Conservation (phyloP, 2,113 vertebrate genomes). For the Myxocyprinus asiaticus region DNA sequence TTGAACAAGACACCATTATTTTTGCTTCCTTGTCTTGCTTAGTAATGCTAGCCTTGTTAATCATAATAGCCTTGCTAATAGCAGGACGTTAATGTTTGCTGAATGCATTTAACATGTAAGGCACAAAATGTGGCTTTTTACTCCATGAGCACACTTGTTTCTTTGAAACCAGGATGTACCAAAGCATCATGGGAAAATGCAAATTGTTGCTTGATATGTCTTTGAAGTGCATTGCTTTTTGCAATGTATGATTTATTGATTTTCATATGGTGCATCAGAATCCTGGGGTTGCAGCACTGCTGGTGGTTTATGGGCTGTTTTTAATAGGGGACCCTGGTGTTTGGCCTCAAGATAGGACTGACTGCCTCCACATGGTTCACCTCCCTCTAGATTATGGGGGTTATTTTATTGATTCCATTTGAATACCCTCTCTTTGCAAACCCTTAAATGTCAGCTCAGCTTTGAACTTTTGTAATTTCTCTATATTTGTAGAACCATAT, state of each 20-base stretch:
- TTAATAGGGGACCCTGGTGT: constrained; percentile 45
- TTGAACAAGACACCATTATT: constrained; percentile 11
- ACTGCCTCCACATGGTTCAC: constrained; percentile 23
- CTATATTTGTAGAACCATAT: constrained; percentile 8
- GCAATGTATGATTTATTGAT: constrained; percentile 55
- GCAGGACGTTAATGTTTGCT: constrained; percentile 33
- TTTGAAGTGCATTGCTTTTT: constrained; percentile 50
- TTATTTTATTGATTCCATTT: constrained; percentile 47
- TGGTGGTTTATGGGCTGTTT: constrained; percentile 50
- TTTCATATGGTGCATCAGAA: constrained; percentile 41
- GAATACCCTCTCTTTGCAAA: constrained; percentile 14
- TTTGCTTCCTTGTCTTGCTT: constrained; percentile 15
- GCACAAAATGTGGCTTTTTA: constrained; percentile 34
- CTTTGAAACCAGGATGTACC: constrained; percentile 9
- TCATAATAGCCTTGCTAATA: constrained; percentile 20
- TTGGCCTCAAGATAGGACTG: constrained; percentile 43
- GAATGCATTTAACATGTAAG: not conserved
- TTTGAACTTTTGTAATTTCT: not conserved
- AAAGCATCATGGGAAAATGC: constrained; percentile 42
- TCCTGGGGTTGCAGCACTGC: constrained; percentile 30
- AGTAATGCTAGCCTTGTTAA: constrained; percentile 12
- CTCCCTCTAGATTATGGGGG: constrained; percentile 3
- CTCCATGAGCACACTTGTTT: constrained; percentile 3
- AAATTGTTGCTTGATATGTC: constrained; percentile 45
- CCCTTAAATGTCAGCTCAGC: not conserved